phyloP scores from a whole-genome alignment of 2,113 vertebrate species.

The Lagopus muta region DNA sequence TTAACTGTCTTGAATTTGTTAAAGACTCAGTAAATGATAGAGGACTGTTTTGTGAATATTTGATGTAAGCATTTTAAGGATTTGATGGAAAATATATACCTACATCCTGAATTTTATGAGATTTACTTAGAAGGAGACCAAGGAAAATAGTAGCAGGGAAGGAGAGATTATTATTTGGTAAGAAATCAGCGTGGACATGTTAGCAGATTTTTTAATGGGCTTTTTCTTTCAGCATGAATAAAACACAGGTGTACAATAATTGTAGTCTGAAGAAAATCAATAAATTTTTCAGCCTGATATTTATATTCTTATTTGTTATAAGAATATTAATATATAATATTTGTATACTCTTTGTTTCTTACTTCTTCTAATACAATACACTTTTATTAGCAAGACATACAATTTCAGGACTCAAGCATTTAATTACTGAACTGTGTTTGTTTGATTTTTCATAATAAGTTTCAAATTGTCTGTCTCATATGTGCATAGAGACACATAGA shows the following conservation, averaged over 20 bases:
- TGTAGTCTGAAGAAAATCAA: background rate
- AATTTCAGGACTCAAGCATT: background rate
- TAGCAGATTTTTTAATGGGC: background rate
- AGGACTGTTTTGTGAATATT: background rate
- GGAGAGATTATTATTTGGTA: background rate
- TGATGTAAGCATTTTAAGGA: background rate
- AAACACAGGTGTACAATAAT: background rate
- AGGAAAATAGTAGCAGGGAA: background rate
- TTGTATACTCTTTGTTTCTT: background rate
- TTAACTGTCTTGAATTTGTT: fast-evolving
- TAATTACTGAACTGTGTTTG: background rate
- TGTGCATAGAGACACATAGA: background rate
- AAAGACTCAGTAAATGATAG: background rate
- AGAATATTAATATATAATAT: background rate
- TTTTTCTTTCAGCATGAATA: background rate
- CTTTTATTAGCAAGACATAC: background rate
- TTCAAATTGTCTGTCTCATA: background rate
- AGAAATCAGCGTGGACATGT: background rate
- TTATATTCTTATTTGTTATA: background rate
- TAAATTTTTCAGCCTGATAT: background rate
- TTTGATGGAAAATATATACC: background rate
- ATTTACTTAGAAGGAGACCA: background rate
- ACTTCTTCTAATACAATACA: background rate
- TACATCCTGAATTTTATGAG: background rate
- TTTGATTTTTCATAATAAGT: background rate